Percentiles rank a stretch among this genome's conserved stretches.
phyloP scores from a whole-genome alignment of 2,888 invertebrate genomes.

The Lasioglossum figueresi region DNA sequence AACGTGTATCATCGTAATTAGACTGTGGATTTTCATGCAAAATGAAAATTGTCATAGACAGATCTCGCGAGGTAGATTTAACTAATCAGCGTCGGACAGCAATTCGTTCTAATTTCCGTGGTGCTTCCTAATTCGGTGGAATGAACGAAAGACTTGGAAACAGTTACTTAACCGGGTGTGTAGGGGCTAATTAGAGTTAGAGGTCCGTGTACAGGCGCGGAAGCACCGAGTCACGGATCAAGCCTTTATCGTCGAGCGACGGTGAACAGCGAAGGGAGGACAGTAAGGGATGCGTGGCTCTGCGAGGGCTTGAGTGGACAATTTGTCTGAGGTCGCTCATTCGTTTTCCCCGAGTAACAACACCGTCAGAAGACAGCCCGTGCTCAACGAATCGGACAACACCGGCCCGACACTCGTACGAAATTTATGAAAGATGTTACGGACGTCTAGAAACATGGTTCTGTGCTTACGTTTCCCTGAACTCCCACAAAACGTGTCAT shows the following conservation, averaged over 20 bases:
- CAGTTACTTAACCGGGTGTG: constrained; percentile 35
- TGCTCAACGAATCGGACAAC: constrained; percentile 49
- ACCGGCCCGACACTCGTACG: constrained; percentile 26
- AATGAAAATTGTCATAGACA: no score
- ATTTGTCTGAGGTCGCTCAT: constrained; percentile 63
- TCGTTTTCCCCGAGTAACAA: constrained; percentile 52
- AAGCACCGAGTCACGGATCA: constrained; percentile 49
- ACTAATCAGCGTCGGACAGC: neutral
- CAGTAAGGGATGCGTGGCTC: constrained; percentile 63
- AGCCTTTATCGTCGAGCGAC: constrained; percentile 44
- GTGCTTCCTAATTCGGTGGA: constrained; percentile 1
- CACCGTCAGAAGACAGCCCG: constrained; percentile 20
- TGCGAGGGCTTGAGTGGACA: constrained; percentile 61
- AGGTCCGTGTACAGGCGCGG: constrained; percentile 23
- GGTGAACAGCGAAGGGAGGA: constrained; percentile 38
- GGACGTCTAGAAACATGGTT: neutral
- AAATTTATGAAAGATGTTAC: constrained; percentile 8
- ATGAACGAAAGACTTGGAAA: constrained; percentile 18
- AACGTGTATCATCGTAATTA: no score
- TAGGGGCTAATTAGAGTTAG: constrained; percentile 48
- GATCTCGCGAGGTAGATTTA: neutral
- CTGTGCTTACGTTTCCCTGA: neutral
- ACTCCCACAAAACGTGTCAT: neutral
- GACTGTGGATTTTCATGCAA: no score
- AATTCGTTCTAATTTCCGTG: constrained; percentile 16